Conservation (phyloP, 1,140 invertebrate genomes). For the Cyclina sinensis region DNA sequence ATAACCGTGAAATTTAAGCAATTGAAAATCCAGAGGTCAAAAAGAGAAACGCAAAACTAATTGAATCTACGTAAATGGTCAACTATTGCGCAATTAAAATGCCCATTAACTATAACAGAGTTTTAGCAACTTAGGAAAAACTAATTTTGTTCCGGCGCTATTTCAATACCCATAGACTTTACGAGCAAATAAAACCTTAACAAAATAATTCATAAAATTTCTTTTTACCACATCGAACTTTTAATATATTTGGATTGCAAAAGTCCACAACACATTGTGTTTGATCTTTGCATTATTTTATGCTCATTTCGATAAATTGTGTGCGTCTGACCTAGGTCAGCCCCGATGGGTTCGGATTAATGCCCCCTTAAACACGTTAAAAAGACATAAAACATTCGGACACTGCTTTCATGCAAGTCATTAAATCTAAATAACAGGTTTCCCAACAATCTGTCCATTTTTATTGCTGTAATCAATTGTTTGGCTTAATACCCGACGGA, state of each 20-base stretch:
- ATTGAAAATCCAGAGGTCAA: too few relatives aligned
- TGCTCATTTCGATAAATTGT: not conserved
- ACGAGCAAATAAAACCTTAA: not conserved
- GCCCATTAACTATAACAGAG: too few relatives aligned
- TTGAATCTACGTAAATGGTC: too few relatives aligned
- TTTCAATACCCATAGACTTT: not conserved
- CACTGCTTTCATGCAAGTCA: conserved; percentile 25
- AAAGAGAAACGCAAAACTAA: too few relatives aligned
- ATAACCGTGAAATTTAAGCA: too few relatives aligned
- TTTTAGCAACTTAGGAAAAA: too few relatives aligned
- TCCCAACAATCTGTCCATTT: conserved; percentile 14
- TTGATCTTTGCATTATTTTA: conserved; percentile 33
- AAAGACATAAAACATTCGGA: conserved; percentile 33
- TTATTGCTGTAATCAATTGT: conserved; percentile 21
- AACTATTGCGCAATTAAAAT: too few relatives aligned
- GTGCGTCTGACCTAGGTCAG: conserved; percentile 45
- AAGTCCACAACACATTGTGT: not conserved
- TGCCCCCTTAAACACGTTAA: conserved; percentile 41
- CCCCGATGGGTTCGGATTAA: not conserved
- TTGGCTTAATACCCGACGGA: conserved; percentile 29
- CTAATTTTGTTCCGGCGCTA: too few relatives aligned
- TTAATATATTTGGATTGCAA: not conserved
- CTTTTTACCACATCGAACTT: not conserved
- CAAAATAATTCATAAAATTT: not conserved
- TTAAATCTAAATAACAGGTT: conserved; percentile 43